phyloP scores from a whole-genome alignment of 2,797 vertebrate genomes.

The Apogon hyalosoma region DNA sequence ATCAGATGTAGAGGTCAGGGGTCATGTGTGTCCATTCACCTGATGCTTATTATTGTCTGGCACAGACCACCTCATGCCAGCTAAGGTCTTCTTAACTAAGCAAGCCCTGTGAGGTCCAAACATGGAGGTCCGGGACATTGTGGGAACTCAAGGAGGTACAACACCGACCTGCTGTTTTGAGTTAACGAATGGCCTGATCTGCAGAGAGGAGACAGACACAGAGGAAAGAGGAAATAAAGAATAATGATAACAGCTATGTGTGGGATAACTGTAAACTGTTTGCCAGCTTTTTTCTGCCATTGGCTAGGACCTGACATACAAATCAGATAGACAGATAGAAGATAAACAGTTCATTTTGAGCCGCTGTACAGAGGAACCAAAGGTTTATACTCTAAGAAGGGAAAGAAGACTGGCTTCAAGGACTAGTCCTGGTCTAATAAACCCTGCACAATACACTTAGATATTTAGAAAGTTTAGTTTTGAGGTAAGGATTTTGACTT shows the following conservation, averaged over 20 bases:
- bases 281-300: constrained; percentile 23
- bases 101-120: constrained; percentile 62
- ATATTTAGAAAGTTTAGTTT: constrained; percentile 40
- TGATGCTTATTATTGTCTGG: constrained; percentile 55
- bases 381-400: constrained; percentile 15
- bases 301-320: constrained; percentile 31
- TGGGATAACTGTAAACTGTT: constrained; percentile 9
- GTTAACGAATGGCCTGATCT: constrained; percentile 28
- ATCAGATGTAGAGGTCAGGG: constrained; percentile 34
- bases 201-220: constrained; percentile 1
- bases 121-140: constrained; percentile 54
- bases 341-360: constrained; percentile 46
- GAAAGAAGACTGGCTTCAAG: constrained; percentile 40
- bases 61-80: constrained; percentile 30
- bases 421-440: constrained; percentile 55
- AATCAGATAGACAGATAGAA: constrained; percentile 56
- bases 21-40: constrained; percentile 55
- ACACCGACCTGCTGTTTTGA: constrained; percentile 37
- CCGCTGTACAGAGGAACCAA: constrained; percentile 45
- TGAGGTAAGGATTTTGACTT: constrained; percentile 2
- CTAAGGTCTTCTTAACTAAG: constrained; percentile 54
- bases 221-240: constrained; percentile 7
- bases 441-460: constrained; percentile 44
- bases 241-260: not conserved
- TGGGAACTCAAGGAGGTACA: constrained; percentile 52